These are phyloP conservation scores for Furcula furcula DNA, from an alignment of 2,888 invertebrate genomes.

Conservation along the genomic window DNA sequence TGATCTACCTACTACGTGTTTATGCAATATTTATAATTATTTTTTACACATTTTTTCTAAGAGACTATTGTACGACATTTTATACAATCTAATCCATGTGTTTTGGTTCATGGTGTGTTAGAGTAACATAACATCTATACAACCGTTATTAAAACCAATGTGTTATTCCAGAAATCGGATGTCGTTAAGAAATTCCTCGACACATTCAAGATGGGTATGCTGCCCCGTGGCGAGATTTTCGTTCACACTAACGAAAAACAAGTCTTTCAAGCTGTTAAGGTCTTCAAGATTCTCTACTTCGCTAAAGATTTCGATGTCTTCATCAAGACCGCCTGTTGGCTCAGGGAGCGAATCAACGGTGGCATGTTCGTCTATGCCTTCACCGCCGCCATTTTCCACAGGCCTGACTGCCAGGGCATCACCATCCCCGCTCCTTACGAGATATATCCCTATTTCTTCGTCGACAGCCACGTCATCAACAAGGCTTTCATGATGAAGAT, in stretches of 20 bases:
- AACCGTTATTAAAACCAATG: no score
- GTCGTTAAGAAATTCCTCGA: slow-evolving; percentile 81
- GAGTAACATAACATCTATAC: no score
- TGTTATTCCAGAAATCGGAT: slow-evolving; percentile 70
- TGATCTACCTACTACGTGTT: no score
- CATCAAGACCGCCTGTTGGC: slow-evolving; percentile 85
- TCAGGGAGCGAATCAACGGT: slow-evolving; percentile 86
- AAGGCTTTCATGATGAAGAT: slow-evolving; percentile 84
- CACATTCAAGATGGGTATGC: slow-evolving; percentile 78
- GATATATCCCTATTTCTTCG: slow-evolving; percentile 89
- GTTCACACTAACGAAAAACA: slow-evolving; percentile 83
- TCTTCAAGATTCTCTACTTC: slow-evolving; percentile 84
- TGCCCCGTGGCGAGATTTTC: slow-evolving; percentile 83
- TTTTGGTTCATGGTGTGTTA: no score
- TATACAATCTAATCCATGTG: no score
- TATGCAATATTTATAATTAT: no score
- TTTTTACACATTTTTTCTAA: no score
- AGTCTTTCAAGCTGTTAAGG: slow-evolving; percentile 82
- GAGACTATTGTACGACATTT: no score
- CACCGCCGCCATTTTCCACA: slow-evolving; percentile 85
- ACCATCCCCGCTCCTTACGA: slow-evolving; percentile 88
- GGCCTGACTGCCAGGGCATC: slow-evolving; percentile 84
- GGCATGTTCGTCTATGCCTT: slow-evolving; percentile 88
- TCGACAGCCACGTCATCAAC: slow-evolving; percentile 86
- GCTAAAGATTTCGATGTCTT: slow-evolving; percentile 87